Percentiles rank a stretch among this genome's conserved stretches.
Conservation (phyloP, 1,140 invertebrate species). For the Pachyrhynchus sulphureomaculatus region DNA sequence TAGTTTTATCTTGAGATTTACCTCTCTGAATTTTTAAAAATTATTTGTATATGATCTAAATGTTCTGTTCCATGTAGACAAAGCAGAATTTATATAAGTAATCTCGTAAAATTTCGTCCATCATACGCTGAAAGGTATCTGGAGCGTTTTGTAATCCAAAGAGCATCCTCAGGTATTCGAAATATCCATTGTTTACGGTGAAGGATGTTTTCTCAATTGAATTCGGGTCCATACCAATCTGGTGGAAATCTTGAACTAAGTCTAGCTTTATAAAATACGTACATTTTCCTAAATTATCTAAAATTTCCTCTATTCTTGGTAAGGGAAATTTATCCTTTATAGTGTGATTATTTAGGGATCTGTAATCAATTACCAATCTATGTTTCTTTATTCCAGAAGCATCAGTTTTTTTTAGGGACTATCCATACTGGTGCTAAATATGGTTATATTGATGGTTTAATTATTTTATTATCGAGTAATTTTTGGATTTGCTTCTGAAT, state of each 20-base stretch:
- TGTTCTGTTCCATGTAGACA: conserved; percentile 48
- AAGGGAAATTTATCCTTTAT: conserved; percentile 56
- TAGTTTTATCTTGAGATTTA: conserved; percentile 39
- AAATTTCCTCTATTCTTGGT: conserved; percentile 54
- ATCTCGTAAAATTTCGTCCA: conserved; percentile 47
- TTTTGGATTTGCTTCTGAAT: conserved; percentile 38
- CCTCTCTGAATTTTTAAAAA: conserved; percentile 33
- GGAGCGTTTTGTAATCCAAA: conserved; percentile 52
- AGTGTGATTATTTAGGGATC: conserved; percentile 50
- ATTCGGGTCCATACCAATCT: conserved; percentile 51
- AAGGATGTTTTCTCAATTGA: conserved; percentile 55
- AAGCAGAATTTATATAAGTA: conserved; percentile 35
- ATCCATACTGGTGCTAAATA: conserved; percentile 41
- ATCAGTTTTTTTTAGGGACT: conserved; percentile 48
- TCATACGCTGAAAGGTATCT: conserved; percentile 52
- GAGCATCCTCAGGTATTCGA: conserved; percentile 52
- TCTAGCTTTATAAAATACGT: conserved; percentile 56
- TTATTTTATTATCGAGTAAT: too few relatives aligned
- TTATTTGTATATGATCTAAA: conserved; percentile 29
- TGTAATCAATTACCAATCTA: conserved; percentile 52
- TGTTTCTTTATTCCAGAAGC: conserved; percentile 41
- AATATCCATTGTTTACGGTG: conserved; percentile 44
- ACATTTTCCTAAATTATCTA: conserved; percentile 52
- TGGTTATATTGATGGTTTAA: too few relatives aligned
- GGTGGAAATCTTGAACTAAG: conserved; percentile 52